Evolutionary conservation across 1,140 invertebrate genomes (phyloP).

Genomic region (Dysdera silvatica): DNA sequence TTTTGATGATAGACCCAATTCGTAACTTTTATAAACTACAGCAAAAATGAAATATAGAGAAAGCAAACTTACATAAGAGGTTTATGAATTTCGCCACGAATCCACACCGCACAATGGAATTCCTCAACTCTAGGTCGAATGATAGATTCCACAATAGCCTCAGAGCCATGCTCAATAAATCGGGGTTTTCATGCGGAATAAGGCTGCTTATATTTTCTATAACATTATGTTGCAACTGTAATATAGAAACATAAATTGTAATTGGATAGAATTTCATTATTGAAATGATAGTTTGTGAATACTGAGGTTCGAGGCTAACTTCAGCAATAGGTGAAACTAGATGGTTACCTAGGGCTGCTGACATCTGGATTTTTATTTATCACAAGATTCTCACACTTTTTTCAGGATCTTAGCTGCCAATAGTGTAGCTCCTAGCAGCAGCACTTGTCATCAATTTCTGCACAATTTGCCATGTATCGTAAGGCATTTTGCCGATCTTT

Average conservation of each 20-base stretch:
- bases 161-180: constrained; percentile 77
- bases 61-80: constrained; percentile 63
- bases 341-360: no score
- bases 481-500: no score
- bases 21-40: not conserved
- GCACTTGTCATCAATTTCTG: no score
- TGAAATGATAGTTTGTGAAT: no score
- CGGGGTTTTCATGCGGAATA: constrained; percentile 48
- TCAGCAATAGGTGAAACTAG: no score
- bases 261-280: constrained; percentile 5
- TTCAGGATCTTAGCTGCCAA: no score
- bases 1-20: not conserved
- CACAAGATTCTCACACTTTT: no score
- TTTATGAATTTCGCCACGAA: constrained; percentile 81
- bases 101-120: constrained; percentile 81
- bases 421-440: no score
- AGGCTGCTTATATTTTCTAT: constrained; percentile 50
- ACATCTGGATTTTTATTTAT: no score
- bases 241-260: constrained; percentile 20
- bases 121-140: constrained; percentile 81
- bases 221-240: constrained; percentile 46
- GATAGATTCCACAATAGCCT: constrained; percentile 79
- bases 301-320: no score
- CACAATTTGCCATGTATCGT: no score
- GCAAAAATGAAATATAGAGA: not conserved